These are phyloP conservation scores for Apodemus sylvaticus DNA, from an alignment of 2,113 vertebrate species.

Conservation along the genomic window DNA sequence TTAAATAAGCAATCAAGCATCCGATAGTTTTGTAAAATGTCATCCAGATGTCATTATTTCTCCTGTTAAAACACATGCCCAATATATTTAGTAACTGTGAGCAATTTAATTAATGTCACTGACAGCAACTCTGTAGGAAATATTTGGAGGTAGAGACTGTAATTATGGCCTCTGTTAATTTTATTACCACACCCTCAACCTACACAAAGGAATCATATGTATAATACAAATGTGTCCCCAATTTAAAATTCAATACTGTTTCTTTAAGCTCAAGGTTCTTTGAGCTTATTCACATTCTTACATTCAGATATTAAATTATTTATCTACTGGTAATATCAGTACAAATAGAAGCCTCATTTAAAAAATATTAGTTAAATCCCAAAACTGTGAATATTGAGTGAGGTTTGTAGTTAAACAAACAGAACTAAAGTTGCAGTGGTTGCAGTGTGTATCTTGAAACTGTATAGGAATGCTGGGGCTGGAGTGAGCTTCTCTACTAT, in stretches of 20 bases:
- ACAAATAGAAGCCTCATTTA: neutral
- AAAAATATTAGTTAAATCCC: slow-evolving; percentile 17
- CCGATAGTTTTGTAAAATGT: neutral
- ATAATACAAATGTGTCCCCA: neutral
- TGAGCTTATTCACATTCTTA: neutral
- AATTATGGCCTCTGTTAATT: neutral
- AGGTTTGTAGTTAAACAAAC: neutral
- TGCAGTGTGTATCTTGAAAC: neutral
- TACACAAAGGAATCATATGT: neutral
- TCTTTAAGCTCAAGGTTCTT: neutral
- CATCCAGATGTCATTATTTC: neutral
- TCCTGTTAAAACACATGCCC: neutral
- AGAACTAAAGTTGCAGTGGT: slow-evolving; percentile 2
- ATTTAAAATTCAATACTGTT: neutral
- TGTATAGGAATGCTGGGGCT: neutral
- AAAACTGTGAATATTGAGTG: neutral
- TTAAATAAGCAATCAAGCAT: neutral
- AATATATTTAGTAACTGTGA: neutral
- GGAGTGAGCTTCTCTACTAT: neutral
- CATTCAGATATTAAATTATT: neutral
- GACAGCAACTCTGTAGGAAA: neutral
- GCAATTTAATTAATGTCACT: neutral
- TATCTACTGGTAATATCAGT: neutral
- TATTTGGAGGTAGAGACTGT: neutral
- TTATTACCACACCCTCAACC: neutral